Evolutionary conservation across 2,797 vertebrate genomes (phyloP).

Genomic region (Prunella strophiata): DNA sequence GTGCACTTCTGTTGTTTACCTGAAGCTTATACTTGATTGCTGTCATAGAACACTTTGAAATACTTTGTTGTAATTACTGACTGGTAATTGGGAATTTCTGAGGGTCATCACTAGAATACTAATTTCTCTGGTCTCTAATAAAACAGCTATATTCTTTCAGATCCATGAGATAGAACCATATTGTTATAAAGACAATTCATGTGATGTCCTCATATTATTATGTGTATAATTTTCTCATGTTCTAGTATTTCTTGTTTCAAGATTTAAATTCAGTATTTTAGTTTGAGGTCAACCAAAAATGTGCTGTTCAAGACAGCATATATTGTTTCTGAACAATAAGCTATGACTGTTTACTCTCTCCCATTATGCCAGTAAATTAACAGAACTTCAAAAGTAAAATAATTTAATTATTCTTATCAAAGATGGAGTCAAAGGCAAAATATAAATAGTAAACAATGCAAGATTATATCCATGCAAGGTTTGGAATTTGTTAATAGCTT

Average conservation of each 20-base stretch:
- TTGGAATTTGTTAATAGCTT: not conserved
- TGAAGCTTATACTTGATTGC: not conserved
- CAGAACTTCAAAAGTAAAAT: not conserved
- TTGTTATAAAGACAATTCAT: not conserved
- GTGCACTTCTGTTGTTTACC: not conserved
- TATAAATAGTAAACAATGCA: not conserved
- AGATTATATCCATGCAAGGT: not conserved
- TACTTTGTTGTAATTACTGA: not conserved
- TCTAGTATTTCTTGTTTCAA: not conserved
- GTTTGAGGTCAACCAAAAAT: not conserved
- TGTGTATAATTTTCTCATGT: not conserved
- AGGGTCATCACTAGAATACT: not conserved
- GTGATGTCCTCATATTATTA: not conserved
- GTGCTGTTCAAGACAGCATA: not conserved
- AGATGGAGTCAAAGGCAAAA: not conserved
- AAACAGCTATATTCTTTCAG: not conserved
- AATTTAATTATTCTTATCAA: not conserved
- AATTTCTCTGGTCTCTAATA: not conserved
- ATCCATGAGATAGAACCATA: not conserved
- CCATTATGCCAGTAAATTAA: not conserved
- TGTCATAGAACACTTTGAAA: not conserved
- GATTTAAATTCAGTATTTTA: not conserved
- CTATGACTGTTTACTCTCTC: not conserved
- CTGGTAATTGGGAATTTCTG: not conserved
- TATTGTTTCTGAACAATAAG: not conserved